Evolutionary conservation across 2,113 vertebrate species (phyloP), one percentile per base, ranked within the genome.

Genomic region (Conger conger): DNA sequence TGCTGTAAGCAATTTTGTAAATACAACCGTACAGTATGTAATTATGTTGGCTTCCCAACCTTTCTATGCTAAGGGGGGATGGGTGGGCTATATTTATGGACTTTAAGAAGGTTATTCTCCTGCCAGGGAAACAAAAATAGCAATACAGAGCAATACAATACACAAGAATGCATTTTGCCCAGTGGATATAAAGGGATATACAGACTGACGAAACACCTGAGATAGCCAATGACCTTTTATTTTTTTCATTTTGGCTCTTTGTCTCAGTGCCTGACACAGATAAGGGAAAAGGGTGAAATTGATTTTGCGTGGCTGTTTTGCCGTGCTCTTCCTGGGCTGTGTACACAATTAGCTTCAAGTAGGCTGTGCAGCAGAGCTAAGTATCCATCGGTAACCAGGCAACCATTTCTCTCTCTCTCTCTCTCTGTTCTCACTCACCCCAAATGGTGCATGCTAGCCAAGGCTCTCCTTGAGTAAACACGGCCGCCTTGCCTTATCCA

Each of bases 301-400:
- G 81, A 86, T 89, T 87, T 89, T 86, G 84, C 86, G 79, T 76
- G 60, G 83, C 84, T 82, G 86, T 84, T 90, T 84, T 80, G 80
- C 87, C 82, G n/a, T 30, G 78, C 76, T 27, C 68, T 82, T 86
- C 87, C 85, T 88, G 42, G 68, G 83, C 78, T 88, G 88, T 88
- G 88, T 82, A 86, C 86, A 88, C 87, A 89, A 87, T 90, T 87
- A 88, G 89, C 84, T 86, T 83, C 63, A 87, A 82, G 88, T 86
- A 81, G 88, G 84, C 87, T 83, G 81, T 86, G 84, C 81, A 82
- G 82, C 57, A 36, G 9, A 84, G 87, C 85, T 84, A 87, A 84
- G 83, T 86, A 90, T 87, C 88, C 86, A 87, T 88, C 82, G 86
- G 88, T 91, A 91, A 83, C 88, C 86, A 89, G 81, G 88, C 88